Base-by-base conservation (phyloP, 2,113 vertebrate species). In the Cololabis saira region DNA sequence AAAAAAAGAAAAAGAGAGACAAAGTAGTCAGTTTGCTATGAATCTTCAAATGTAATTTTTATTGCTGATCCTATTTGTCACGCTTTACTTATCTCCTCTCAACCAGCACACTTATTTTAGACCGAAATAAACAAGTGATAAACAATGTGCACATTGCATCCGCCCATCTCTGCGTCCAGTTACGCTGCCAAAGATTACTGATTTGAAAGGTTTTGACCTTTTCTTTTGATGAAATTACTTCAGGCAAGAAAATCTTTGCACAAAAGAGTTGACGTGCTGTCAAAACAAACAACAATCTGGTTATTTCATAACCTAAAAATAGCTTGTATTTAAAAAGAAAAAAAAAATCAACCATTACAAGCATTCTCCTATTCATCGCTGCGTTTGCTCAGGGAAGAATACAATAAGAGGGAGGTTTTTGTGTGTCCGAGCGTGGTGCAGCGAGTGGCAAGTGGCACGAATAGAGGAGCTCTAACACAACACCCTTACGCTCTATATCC, bases 1-100 rank as follows among this genome's bases (percentile, higher is more conserved):
- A 63, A 22, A 51, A 56, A 42, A 44, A 65, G 65, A 71, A 63
- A 62, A 78, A 73, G 45, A 62, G 51, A 59, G 65, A 78, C 63
- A 60, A 87, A 74, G 54, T 51, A 75, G 81, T 76, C 64, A 48
- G 61, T 74, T 40, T 77, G 62, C 68, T 71, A 74, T 79, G 64
- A 75, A 73, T 85, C 82, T 61, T 62, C 66, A 48, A 67, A 50
- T 78, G 80, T 81, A 55, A 82, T 87, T 89, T 74, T 70, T 71
- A 65, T 61, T 62, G 74, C 78, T 84, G 77, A 84, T 88, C 85
- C 76, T 21, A 62, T 82, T 85, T 70, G 84, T 61, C 59, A 74
- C 4, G 61, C 71, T 77, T 82, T 47, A 81, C 69, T 84, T 67
- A 85, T 85, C 77, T 76, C 47, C 60, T 55, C 64, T 22, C 57